These are phyloP conservation scores for Herpetotheres cachinnans DNA, from an alignment of 2,113 vertebrate genomes.

Conservation along the genomic window DNA sequence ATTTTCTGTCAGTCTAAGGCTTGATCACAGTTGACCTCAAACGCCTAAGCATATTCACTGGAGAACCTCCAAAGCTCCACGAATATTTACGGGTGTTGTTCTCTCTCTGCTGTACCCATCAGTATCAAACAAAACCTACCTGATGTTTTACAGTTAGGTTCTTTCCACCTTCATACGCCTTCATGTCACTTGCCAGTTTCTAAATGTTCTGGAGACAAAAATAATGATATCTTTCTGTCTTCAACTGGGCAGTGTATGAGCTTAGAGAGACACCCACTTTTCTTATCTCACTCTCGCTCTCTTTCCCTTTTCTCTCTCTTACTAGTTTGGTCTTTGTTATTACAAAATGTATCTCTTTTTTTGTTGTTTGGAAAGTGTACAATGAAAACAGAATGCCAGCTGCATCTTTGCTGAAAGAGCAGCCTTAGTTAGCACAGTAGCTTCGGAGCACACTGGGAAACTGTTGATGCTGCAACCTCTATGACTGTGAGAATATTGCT, in stretches of 20 bases:
- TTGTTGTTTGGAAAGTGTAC: conserved; percentile 53
- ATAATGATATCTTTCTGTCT: background rate
- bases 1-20: conserved; percentile 57
- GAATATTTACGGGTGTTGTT: background rate
- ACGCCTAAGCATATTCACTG: conserved; percentile 22
- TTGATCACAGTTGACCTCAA: conserved; percentile 67
- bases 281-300: background rate
- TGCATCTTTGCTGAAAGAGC: conserved; percentile 71
- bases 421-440: conserved; percentile 60
- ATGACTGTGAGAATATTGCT: conserved; percentile 67
- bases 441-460: conserved; percentile 59
- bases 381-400: conserved; percentile 35
- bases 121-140: background rate
- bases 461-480: conserved; percentile 66
- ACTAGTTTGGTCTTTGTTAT: conserved; percentile 63
- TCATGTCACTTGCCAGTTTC: background rate
- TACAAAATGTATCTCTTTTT: conserved; percentile 44
- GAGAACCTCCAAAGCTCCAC: conserved; percentile 24
- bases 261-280: background rate
- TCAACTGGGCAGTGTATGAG: background rate
- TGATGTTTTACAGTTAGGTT: background rate
- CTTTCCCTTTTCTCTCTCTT: conserved; percentile 38
- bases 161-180: background rate
- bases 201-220: background rate
- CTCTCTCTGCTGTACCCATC: background rate